Evolutionary conservation across 2,113 vertebrate genomes (phyloP), one percentile per base, ranked within the genome.

Genomic region (Promerops cafer): DNA sequence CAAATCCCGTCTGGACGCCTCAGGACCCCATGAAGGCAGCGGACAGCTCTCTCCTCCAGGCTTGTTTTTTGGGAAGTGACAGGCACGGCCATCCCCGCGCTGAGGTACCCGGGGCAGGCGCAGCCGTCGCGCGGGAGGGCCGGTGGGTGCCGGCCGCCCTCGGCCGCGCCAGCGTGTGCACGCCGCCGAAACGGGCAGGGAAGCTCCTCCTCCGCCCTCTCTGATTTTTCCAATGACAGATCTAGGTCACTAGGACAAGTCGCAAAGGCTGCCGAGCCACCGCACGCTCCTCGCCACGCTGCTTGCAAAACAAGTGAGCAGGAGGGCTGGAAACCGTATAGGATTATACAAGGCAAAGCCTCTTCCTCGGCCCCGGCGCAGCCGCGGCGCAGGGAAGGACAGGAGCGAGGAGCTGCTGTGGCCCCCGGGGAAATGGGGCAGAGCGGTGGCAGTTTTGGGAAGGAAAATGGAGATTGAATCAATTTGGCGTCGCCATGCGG

Each of bases 181-280:
- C 47, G 52, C 92, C 59, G 88, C 92, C 93, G 13, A 87, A 91
- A 91, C 40, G 90, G 94, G 84, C 91, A 77, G 75, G 85, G 89
- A 95, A 85, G 91, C 93, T 96, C 95, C 88, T 96, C 94, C 94
- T 84, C 94, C 93, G 1, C 82, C 94, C 83, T 95, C 87, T 72
- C 94, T 94, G 93, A 95, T 96, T 95, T 96, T 96, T 85, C 96
- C 94, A 96, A 91, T 96, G 94, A 96, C 96, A 97, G 96, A 97
- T 95, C 94, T 97, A 96, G 96, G 96, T 97, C 95, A 97, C 96
- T 96, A 91, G 96, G 95, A 94, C 97, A 97, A 89, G 71, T 80
- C 74, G 83, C 60, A 87, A 90, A 93, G 87, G 86, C 93, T 91
- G 95, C 95, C 69, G 92, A 95, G 94, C 95, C 96, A 95, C 93